Base-by-base conservation (phyloP, 2,888 invertebrate species). In the Abrostola triplasia region DNA sequence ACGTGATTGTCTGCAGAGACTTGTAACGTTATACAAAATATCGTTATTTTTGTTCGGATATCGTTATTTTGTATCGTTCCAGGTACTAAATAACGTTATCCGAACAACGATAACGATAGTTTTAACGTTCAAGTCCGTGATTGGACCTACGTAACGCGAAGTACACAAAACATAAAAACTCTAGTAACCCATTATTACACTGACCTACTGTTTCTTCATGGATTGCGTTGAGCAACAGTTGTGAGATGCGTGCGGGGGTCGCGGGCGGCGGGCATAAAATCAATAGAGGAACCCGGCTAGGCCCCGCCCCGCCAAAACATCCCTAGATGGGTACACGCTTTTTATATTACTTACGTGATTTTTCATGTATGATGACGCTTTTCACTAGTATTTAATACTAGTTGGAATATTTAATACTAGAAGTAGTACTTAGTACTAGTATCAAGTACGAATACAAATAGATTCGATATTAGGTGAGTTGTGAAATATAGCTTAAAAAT, bases 151-250 rank as follows among this genome's bases (percentile, higher is more conserved):
- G n/a, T 8, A 2, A 10, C 11, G 48, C 10, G 6, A 59, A 35
- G 6, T 11, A 47, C 35, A 12, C 35, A 50, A 41, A 56, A 12
- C 9, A 67, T 40, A 49, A 48, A 44, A 36, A 12, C 0, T 8
- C 10, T 36, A 5, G 1, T 49, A 49, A 47, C 44, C 48, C 48
- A 64, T 57, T 56, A 68, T 67, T 35, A 51, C 61, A 71, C 71
- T 82, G 80, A 79, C 75, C 83, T 77, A 78, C 67, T 76, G 73
- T 66, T 66, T 67, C 72, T 67, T 82, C 79, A 80, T 76, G 84
- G 79, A 73, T 83, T 67, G 79, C 81, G 82, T 86, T 85, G 87
- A 93, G 93, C 94, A 94, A 94, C 94, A 94, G 94, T 93, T 94
- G 90, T 83, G 91, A 91, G 91, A 88, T 89, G 90, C 89, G 92